Percentiles rank a stretch among this genome's conserved stretches.
Conservation (phyloP, 2,113 vertebrate species). For the Pangasianodon gigas region DNA sequence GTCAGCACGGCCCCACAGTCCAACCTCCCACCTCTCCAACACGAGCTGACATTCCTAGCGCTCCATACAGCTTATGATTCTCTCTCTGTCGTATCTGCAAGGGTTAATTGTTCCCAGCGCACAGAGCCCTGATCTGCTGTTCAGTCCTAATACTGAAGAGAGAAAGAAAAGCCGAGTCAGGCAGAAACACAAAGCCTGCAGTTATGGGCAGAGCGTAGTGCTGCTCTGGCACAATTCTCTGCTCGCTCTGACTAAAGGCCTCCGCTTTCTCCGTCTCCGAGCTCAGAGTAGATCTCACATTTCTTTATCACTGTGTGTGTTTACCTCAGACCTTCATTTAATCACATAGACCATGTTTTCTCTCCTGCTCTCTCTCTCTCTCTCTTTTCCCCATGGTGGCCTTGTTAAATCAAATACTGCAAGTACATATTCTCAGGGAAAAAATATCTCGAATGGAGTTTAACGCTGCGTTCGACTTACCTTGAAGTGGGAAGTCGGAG, state of each 20-base stretch:
- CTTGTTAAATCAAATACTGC: background rate
- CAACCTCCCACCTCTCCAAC: background rate
- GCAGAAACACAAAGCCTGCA: slow-evolving; percentile 35
- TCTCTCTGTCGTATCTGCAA: background rate
- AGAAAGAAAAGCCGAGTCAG: slow-evolving; percentile 14
- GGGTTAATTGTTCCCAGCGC: slow-evolving; percentile 9
- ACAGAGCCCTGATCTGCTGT: background rate
- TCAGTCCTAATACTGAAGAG: background rate
- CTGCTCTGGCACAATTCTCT: slow-evolving; percentile 36
- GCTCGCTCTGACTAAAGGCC: background rate
- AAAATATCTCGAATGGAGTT: background rate
- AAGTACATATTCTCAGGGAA: background rate
- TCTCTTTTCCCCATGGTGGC: background rate
- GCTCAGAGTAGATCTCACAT: background rate
- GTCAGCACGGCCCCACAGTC: background rate
- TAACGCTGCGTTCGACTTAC: background rate
- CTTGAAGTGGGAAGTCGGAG: background rate
- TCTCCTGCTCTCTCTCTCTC: background rate
- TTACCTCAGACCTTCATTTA: background rate
- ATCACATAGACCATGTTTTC: background rate
- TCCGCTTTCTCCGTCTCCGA: background rate
- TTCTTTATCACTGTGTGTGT: background rate
- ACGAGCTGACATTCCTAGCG: background rate
- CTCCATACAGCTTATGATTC: background rate
- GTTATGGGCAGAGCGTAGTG: slow-evolving; percentile 18